Base-by-base conservation (phyloP, 2,888 invertebrate species). In the Pinctada fucata region DNA sequence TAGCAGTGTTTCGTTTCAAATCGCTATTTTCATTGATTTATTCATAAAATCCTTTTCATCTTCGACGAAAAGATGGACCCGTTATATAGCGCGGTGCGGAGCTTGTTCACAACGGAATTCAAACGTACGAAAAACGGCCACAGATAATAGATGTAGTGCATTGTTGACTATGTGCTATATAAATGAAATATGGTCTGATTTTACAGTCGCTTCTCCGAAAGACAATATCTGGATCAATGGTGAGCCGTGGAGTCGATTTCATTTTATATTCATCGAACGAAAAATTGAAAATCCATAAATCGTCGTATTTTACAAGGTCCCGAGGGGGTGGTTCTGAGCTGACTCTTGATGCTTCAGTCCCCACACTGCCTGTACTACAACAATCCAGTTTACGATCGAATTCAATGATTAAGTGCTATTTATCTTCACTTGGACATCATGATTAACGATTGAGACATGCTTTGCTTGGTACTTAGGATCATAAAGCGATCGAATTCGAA, bases 261-360 rank as follows among this genome's bases (percentile, higher is more conserved):
- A 13, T 58, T 58, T 58, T 58, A 58, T 58, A 58, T 58, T 13
- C 58, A 58, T 58, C 58, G 58, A 58, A 13, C 58, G 58, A 58
- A 58, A 58, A 58, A 58, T 58, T 58, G 58, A 58, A 58, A 58
- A 58, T 58, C 58, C 58, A 58, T 58, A 58, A 58, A 13, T 58
- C 58, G 58, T 58, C 13, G 13, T 58, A 58, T 10, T 6, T 58
- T 13, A 58, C 58, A 58, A 13, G 6, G 58, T 58, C 6, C 58
- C 31, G 31, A 31, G 31, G 31, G 31, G 31, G 31, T 31, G 31
- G 31, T 31, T 31, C 31, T 31, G 31, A 31, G 31, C 31, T 31
- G 31, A 31, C 31, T 31, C 31, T 31, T 31, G 31, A 31, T 31
- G 31, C 31, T 31, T 31, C 31, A 31, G 31, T 31, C 31, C 31